These are phyloP conservation scores for Chymomyza amoena DNA, from an alignment of 2,888 invertebrate genomes.

Conservation along the genomic window DNA sequence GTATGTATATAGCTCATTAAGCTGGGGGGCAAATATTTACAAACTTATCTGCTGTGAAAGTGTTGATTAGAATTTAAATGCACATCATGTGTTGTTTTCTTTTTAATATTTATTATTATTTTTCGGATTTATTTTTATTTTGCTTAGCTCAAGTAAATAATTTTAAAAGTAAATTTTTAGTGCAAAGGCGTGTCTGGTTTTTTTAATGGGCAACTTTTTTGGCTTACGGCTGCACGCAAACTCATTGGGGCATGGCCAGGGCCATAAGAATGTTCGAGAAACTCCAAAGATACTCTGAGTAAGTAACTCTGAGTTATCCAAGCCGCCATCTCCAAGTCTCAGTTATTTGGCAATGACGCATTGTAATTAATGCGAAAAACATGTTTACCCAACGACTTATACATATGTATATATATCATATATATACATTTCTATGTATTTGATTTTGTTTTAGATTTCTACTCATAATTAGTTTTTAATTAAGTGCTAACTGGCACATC, in stretches of 20 bases:
- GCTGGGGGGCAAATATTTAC: not conserved
- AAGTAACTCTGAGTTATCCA: not conserved
- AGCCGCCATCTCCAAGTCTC: slow-evolving; percentile 10
- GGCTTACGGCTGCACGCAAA: slow-evolving; percentile 40
- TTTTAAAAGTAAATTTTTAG: not conserved
- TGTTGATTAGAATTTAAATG: not conserved
- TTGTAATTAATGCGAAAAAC: slow-evolving; percentile 51
- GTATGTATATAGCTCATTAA: not conserved
- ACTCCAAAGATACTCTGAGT: not conserved
- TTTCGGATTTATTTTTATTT: slow-evolving; percentile 10
- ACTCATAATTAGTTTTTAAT: slow-evolving; percentile 32
- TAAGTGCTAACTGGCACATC: slow-evolving; percentile 26
- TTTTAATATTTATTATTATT: slow-evolving; percentile 53
- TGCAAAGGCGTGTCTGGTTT: not conserved
- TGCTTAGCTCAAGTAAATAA: not conserved
- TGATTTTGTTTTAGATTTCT: slow-evolving; percentile 16
- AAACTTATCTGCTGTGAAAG: not conserved
- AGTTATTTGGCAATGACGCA: slow-evolving; percentile 61
- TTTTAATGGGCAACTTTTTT: slow-evolving; percentile 41
- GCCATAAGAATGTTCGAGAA: slow-evolving; percentile 20
- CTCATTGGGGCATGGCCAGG: slow-evolving; percentile 33
- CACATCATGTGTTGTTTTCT: slow-evolving; percentile 11
- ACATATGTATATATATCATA: slow-evolving; percentile 20
- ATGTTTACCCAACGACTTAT: slow-evolving; percentile 41
- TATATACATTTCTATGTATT: slow-evolving; percentile 8